Evolutionary conservation across 1,140 invertebrate species (phyloP), one percentile per base, ranked within the genome.

Genomic region (Halotydeus destructor): DNA sequence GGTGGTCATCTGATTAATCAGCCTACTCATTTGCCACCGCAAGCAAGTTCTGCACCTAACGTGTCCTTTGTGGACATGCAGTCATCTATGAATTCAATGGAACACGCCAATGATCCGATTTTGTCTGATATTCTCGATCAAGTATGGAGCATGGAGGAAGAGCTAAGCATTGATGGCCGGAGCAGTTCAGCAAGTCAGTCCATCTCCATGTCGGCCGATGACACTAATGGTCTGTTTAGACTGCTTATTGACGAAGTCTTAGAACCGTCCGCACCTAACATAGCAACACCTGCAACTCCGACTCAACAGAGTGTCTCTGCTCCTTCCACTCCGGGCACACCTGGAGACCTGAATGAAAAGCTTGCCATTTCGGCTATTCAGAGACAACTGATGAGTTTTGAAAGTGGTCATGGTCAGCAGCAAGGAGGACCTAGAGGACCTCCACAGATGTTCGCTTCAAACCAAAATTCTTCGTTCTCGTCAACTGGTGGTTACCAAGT

Each of bases 331-430:
- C 38, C 47, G 22, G 18, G 36, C n/a, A n/a, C 49, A 18, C 43
- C 49, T 16, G 43, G 34, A 31, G 64, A 64, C 27, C 58, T 71
- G 49, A 74, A 74, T 50, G 78, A 83, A 52, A 75, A 74, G 55
- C 71, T 76, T 60, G 83, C 78, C 14, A 89, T 91, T 39, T 79
- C 75, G 54, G 78, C 73, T 8, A 93, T 93, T 54, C 78, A 84
- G 53, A 75, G 81, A 57, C 79, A 78, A 54, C 63, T 93, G 43
- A 89, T 89, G 82, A 76, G 75, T 51, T 75, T 67, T 51, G 72
- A 72, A 57, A 76, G 72, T 53, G 68, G n/a, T 25, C 5, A 23
- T 36, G 18, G 26, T 25, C 9, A 26, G 3, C 46, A 36, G 27
- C 24, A 35, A 16, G 19, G n/a, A 5, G 11, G 41, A 4, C 18